Conservation (phyloP, 2,797 vertebrate genomes). For the Luscinia luscinia region DNA sequence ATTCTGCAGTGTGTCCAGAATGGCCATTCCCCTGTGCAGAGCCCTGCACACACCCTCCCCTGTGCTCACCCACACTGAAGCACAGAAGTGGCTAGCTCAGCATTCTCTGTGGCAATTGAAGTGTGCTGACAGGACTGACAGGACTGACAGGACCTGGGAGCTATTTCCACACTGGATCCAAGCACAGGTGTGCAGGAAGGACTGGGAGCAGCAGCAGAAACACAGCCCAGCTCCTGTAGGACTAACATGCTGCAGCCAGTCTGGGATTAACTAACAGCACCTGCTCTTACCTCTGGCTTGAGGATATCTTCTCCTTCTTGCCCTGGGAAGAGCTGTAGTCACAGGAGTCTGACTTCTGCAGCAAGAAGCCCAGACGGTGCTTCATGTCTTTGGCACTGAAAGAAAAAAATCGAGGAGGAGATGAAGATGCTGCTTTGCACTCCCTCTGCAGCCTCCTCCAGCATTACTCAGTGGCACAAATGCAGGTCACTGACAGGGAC, state of each 20-base stretch:
- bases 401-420: neutral
- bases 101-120: neutral
- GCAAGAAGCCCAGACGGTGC: slow-evolving; percentile 89
- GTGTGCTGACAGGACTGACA: neutral
- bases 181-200: neutral
- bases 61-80: neutral
- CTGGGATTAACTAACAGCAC: neutral
- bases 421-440: neutral
- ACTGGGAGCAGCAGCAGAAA: neutral
- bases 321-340: slow-evolving; percentile 77
- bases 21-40: neutral
- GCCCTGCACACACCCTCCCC: neutral
- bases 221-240: neutral
- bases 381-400: slow-evolving; percentile 94
- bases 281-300: slow-evolving; percentile 83
- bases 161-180: neutral
- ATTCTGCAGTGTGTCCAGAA: neutral
- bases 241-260: neutral
- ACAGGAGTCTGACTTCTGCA: slow-evolving; percentile 88
- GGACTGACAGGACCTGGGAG: neutral
- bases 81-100: neutral
- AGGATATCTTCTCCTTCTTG: slow-evolving; percentile 78
- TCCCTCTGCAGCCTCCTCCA: neutral
- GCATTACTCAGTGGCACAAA: neutral
- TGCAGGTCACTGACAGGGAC: neutral